A percentile compares a stretch with the other conserved stretches of the same genome.
These are phyloP conservation scores for Conus ventricosus DNA, from an alignment of 1,140 invertebrate species.

Conservation along the genomic window DNA sequence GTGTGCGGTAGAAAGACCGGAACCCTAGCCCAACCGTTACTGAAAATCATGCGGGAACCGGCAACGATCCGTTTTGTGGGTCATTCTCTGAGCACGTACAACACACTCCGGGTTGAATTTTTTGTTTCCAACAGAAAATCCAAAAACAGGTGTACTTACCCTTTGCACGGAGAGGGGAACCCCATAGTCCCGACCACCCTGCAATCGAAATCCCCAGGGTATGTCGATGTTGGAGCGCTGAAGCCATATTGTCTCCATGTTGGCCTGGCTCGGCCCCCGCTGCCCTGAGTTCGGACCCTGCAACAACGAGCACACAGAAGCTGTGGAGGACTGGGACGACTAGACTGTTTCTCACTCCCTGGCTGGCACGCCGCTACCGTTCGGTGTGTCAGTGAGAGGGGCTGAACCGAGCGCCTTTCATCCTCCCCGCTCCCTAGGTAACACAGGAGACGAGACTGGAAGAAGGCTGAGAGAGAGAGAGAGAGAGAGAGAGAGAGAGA, in stretches of 20 bases:
- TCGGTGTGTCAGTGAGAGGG: constrained; percentile 20
- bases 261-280: constrained; percentile 6
- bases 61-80: neutral
- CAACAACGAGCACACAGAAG: constrained; percentile 26
- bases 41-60: neutral
- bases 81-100: neutral
- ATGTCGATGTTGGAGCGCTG: constrained; percentile 71
- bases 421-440: neutral
- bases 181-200: constrained; percentile 91
- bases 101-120: neutral
- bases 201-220: constrained; percentile 93
- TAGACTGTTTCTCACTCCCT: neutral
- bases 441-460: too few relatives aligned
- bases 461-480: too few relatives aligned
- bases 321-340: neutral
- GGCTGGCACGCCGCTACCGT: constrained; percentile 7
- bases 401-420: neutral
- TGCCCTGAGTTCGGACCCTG: constrained; percentile 37
- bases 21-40: too few relatives aligned
- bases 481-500: neutral
- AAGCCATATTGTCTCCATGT: constrained; percentile 69
- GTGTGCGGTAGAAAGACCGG: too few relatives aligned
- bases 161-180: constrained; percentile 92
- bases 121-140: neutral
- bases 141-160: constrained; percentile 79